phyloP scores from a whole-genome alignment of 2,113 vertebrate genomes.

The Hippocampus barbouri region DNA sequence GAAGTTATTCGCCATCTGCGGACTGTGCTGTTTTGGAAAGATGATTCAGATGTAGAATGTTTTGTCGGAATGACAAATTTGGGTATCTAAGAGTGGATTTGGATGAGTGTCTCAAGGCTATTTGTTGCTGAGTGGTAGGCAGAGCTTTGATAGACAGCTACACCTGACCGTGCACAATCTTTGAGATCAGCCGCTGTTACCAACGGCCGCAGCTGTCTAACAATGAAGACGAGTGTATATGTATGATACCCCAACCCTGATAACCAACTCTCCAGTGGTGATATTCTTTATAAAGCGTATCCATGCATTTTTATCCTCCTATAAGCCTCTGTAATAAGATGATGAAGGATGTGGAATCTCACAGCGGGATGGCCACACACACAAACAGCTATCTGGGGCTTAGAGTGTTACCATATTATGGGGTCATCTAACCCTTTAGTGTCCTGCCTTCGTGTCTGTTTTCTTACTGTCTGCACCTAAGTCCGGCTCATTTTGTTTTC shows the following conservation, averaged over 20 bases:
- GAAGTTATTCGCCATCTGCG: conserved; percentile 36
- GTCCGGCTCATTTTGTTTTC: conserved; percentile 16
- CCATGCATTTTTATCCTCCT: conserved; percentile 26
- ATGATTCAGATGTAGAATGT: conserved; percentile 52
- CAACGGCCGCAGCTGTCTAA: conserved; percentile 5
- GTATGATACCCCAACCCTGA: conserved; percentile 34
- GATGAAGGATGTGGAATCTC: conserved; percentile 61
- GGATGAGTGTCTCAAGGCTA: conserved; percentile 45
- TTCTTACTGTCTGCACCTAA: conserved; percentile 11
- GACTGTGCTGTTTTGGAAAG: conserved; percentile 41
- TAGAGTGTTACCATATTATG: conserved; percentile 20
- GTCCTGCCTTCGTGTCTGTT: conserved; percentile 14
- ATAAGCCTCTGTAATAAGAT: conserved; percentile 51
- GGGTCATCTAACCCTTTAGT: conserved; percentile 30
- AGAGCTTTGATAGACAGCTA: conserved; percentile 60
- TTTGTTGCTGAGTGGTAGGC: conserved; percentile 39
- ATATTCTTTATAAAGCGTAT: conserved; percentile 13
- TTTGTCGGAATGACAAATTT: conserved; percentile 75
- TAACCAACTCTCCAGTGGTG: conserved; percentile 38
- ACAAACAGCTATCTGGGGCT: conserved; percentile 32
- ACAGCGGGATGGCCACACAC: conserved; percentile 50
- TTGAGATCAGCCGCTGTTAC: conserved; percentile 25
- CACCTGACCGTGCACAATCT: conserved; percentile 63
- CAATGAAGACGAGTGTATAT: conserved; percentile 32
- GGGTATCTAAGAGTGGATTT: conserved; percentile 68